These are phyloP conservation scores for Platysteira castanea DNA, from an alignment of 2,113 vertebrate genomes.

Conservation along the genomic window DNA sequence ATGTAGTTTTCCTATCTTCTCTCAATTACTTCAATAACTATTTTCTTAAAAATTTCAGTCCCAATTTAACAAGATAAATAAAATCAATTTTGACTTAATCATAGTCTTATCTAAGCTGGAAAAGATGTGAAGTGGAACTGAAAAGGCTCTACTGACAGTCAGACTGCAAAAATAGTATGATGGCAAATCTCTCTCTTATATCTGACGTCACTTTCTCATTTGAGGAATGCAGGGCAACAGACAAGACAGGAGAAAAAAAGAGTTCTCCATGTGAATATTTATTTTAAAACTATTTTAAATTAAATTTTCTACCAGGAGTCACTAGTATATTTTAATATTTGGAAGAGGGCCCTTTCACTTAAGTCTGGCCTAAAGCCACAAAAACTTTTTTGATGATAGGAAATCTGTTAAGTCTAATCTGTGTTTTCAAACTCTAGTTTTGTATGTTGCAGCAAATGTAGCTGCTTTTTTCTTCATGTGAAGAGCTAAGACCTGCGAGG, in stretches of 20 bases:
- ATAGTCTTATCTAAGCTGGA: background rate
- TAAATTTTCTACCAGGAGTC: background rate
- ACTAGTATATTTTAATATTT: background rate
- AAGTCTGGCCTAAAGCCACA: background rate
- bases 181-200: background rate
- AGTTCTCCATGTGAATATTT: background rate
- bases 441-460: background rate
- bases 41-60: background rate
- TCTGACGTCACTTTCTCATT: background rate
- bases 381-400: background rate
- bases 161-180: background rate
- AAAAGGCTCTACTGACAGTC: background rate
- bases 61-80: background rate
- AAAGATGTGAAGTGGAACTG: background rate
- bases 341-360: background rate
- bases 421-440: background rate
- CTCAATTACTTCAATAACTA: background rate
- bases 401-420: background rate
- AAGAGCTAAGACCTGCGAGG: background rate
- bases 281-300: background rate
- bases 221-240: background rate
- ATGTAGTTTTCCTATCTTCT: background rate
- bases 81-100: background rate
- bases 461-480: background rate
- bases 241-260: background rate